A percentile compares a stretch with the other conserved stretches of the same genome.
These are phyloP conservation scores for Acronicta aceris DNA, from an alignment of 2,888 invertebrate species.

Conservation along the genomic window DNA sequence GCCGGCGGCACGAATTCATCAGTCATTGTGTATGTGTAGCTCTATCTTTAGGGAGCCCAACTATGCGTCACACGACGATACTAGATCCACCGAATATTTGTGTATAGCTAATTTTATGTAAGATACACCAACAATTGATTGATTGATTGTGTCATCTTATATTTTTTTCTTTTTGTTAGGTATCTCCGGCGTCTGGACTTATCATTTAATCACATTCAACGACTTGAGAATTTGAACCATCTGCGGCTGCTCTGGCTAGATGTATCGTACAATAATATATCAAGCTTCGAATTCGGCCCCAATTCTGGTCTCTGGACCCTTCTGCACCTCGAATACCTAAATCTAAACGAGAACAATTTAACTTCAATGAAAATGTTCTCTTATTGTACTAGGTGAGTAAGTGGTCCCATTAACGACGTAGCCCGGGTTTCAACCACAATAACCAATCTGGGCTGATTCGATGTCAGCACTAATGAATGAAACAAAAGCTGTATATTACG, in stretches of 20 bases:
- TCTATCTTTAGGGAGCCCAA: too few species aligned
- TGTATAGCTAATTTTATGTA: too few species aligned
- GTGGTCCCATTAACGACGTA: constrained; percentile 31
- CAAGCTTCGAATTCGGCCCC: constrained; percentile 77
- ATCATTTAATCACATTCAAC: constrained; percentile 89
- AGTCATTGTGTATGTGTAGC: too few species aligned
- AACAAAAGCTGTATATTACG: constrained; percentile 44
- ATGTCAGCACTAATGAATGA: constrained; percentile 47
- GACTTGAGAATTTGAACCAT: constrained; percentile 88
- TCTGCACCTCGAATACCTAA: constrained; percentile 84
- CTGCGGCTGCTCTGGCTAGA: constrained; percentile 87
- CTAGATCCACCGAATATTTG: too few species aligned
- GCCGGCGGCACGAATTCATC: too few species aligned
- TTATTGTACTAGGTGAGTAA: constrained; percentile 76
- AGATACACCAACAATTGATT: too few species aligned
- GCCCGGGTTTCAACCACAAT: constrained; percentile 33
- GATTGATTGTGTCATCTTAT: too few species aligned
- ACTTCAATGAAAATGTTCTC: constrained; percentile 87
- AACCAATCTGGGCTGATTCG: constrained; percentile 50
- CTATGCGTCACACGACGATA: too few species aligned
- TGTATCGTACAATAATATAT: constrained; percentile 88
- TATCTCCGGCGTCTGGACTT: constrained; percentile 89
- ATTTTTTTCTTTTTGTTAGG: constrained; percentile 69
- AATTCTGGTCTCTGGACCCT: constrained; percentile 85
- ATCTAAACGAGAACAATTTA: constrained; percentile 88